Percentiles rank a stretch among this genome's conserved stretches.
Conservation (phyloP, 2,797 vertebrate species). For the Pithecia hirsuta region DNA sequence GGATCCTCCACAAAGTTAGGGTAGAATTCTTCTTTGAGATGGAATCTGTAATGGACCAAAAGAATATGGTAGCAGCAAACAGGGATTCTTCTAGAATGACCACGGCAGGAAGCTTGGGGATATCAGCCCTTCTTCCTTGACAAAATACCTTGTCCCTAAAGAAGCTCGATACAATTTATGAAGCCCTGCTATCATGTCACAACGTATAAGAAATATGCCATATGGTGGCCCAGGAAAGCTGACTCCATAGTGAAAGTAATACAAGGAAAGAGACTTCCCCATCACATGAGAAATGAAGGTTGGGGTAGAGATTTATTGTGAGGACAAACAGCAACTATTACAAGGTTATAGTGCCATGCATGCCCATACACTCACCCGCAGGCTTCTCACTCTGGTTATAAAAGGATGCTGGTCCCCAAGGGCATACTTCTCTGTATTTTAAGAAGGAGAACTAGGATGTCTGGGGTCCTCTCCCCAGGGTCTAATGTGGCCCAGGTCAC, state of each 20-base stretch:
- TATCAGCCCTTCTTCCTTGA: constrained; percentile 39
- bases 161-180: neutral
- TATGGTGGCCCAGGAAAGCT: constrained; percentile 33
- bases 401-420: neutral
- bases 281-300: constrained; percentile 61
- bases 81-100: neutral
- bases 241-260: constrained; percentile 60
- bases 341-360: neutral
- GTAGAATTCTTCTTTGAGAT: neutral
- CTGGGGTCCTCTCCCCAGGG: neutral
- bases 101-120: neutral
- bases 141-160: constrained; percentile 26
- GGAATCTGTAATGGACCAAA: neutral
- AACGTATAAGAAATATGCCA: constrained; percentile 8
- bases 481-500: neutral
- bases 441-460: neutral
- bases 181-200: constrained; percentile 50
- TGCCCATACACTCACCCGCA: neutral
- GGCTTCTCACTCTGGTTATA: neutral
- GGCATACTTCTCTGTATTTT: neutral
- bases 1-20: neutral
- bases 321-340: constrained; percentile 19
- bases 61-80: neutral
- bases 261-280: constrained; percentile 54
- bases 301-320: constrained; percentile 56